Conservation (phyloP, 2,797 vertebrate genomes). For the Coracias cyanogaster region DNA sequence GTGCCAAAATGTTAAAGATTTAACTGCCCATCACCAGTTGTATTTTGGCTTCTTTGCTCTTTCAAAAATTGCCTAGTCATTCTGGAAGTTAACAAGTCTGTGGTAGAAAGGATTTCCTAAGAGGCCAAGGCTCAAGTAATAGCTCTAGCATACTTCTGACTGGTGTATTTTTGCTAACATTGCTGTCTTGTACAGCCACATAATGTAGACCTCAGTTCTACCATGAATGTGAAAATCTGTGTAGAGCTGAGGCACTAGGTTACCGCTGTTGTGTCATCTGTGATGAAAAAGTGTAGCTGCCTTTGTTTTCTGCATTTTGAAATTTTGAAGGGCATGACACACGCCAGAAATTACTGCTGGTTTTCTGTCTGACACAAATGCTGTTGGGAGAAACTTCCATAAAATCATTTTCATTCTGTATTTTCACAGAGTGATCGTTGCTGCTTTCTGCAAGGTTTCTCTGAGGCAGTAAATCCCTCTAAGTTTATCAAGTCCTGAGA, state of each 20-base stretch:
- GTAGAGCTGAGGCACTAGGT: neutral
- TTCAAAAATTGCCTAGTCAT: accelerated
- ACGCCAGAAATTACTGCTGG: neutral
- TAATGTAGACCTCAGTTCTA: neutral
- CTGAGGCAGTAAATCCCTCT: neutral
- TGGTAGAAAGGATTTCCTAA: neutral
- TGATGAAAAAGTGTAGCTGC: neutral
- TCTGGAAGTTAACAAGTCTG: neutral
- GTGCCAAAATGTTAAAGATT: neutral
- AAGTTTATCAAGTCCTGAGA: neutral
- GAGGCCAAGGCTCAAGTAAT: neutral
- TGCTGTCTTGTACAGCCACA: neutral
- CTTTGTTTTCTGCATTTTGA: neutral
- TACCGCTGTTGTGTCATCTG: neutral
- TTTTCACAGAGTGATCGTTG: neutral
- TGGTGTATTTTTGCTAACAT: neutral
- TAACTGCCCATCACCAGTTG: neutral
- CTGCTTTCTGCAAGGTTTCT: neutral
- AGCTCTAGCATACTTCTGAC: neutral
- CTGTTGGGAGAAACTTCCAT: neutral
- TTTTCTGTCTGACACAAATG: neutral
- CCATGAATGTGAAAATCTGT: neutral
- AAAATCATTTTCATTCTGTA: neutral
- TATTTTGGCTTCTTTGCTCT: neutral
- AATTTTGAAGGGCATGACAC: neutral